Conservation (phyloP, 2,113 vertebrate genomes). For the Oreochromis aureus region DNA sequence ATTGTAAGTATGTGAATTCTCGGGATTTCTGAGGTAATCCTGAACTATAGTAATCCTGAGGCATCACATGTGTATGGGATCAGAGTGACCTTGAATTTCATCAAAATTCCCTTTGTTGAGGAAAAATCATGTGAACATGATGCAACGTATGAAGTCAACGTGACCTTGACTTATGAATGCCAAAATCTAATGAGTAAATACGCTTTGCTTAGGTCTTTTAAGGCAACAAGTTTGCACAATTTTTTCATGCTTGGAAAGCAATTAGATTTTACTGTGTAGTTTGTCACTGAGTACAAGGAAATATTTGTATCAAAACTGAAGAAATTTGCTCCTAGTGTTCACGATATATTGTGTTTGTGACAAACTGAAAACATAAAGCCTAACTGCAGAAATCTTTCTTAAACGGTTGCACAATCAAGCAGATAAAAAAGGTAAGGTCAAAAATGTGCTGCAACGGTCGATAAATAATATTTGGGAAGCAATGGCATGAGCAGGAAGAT, state of each 20-base stretch:
- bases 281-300: not conserved
- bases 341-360: not conserved
- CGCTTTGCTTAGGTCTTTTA: not conserved
- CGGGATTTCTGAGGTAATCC: not conserved
- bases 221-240: not conserved
- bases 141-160: not conserved
- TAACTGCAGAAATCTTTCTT: not conserved
- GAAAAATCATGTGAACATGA: not conserved
- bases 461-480: not conserved
- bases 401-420: not conserved
- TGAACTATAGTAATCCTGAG: not conserved
- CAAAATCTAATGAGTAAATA: not conserved
- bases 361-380: not conserved
- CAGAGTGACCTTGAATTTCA: not conserved
- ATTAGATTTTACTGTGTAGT: not conserved
- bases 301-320: not conserved
- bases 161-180: not conserved
- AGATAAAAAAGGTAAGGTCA: not conserved
- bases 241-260: not conserved
- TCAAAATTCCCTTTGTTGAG: not conserved
- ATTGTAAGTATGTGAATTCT: not conserved
- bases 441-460: not conserved
- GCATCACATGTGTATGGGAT: not conserved
- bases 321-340: not conserved
- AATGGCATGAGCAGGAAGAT: not conserved